Base-by-base conservation (phyloP, 2,888 invertebrate species). In the Seladonia tumulorum region DNA sequence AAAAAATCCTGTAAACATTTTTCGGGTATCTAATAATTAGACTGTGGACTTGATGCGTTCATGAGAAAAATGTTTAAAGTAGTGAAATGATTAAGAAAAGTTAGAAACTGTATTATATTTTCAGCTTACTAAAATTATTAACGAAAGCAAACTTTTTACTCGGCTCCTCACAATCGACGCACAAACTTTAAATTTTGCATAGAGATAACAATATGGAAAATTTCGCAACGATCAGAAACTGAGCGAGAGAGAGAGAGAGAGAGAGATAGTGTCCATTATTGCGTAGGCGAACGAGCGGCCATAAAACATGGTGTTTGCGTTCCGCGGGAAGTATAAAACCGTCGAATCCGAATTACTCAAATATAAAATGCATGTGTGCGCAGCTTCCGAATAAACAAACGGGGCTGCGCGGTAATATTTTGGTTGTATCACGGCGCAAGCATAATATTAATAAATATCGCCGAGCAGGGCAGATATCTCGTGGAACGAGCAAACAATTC, bases 361-460 rank as follows among this genome's bases (percentile, higher is more conserved):
- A 66, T 66, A 66, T 8, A 22, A 66, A 35, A 66, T 66, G 16
- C 29, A 66, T 35, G 66, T 29, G 66, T 4, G 16, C 29, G 35
- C 35, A 22, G 29, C 29, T 2, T 35, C 2, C 22, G 35, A 29
- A 18, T 29, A 35, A 29, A 29, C 35, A 35, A 35, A 35, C 66
- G 35, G 18, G 35, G 35, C 66, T 18, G 18, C 7, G 29, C 35
- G 35, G 16, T 66, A 29, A 29, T 66, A 66, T 66, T 66, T 66
- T 8, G 35, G 8, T 29, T 16, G 35, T 29, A 66, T 18, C 35
- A 3, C 35, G 35, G 8, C 35, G 66, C 35, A 18, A 29, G 63
- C 29, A 66, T 66, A 66, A 66, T 66, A 35, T 66, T 66, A 66
- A 66, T 35, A 66, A 66, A 66, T 35, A 66, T 29, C 35, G 66